A percentile compares a stretch with the other conserved stretches of the same genome.
phyloP scores from a whole-genome alignment of 2,797 vertebrate genomes.

The Pitangus sulphuratus region DNA sequence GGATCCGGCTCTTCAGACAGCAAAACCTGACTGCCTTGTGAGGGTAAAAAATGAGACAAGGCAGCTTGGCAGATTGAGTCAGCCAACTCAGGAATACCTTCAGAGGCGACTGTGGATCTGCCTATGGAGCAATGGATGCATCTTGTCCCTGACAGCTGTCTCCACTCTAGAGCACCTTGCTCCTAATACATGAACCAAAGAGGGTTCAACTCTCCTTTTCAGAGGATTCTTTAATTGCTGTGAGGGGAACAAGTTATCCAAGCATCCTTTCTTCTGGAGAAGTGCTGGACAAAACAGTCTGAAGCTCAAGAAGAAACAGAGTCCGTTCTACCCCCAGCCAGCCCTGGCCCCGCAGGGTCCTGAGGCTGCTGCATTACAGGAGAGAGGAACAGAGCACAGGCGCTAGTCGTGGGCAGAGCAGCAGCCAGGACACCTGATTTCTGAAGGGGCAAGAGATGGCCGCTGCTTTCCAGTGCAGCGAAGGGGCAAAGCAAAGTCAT shows the following conservation, averaged over 20 bases:
- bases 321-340: not conserved
- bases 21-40: not conserved
- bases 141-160: not conserved
- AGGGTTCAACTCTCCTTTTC: not conserved
- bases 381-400: not conserved
- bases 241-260: not conserved
- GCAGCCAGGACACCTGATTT: not conserved
- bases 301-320: not conserved
- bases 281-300: not conserved
- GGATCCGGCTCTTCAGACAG: not conserved
- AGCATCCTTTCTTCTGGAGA: not conserved
- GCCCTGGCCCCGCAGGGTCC: not conserved
- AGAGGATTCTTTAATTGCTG: not conserved
- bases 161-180: not conserved
- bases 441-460: not conserved
- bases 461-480: not conserved
- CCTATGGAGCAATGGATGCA: not conserved
- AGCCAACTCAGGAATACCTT: not conserved
- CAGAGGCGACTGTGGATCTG: not conserved
- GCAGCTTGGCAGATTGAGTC: not conserved
- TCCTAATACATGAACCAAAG: not conserved
- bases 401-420: fast-evolving
- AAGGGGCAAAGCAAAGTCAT: not conserved
- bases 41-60: not conserved
- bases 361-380: not conserved